Percentiles rank a stretch among this genome's conserved stretches.
Conservation (phyloP, 2,888 invertebrate species). For the Escarpia spicata region DNA sequence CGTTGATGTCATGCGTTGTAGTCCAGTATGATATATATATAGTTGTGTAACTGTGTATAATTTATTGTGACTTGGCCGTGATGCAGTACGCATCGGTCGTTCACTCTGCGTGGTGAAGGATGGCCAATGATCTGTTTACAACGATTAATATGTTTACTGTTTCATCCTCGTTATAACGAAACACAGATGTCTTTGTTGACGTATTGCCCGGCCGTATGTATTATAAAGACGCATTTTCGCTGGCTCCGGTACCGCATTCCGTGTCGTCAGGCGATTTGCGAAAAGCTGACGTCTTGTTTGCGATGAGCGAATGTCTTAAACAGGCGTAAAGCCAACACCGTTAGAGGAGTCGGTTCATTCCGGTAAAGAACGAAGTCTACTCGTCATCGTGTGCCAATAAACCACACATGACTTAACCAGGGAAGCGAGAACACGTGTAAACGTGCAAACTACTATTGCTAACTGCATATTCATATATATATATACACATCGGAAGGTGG, state of each 20-base stretch:
- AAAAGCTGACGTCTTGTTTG: not conserved
- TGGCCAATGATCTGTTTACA: not conserved
- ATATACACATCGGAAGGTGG: not conserved
- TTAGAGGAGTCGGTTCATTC: constrained; percentile 8
- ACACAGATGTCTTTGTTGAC: not conserved
- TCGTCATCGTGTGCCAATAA: not conserved
- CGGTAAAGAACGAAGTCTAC: not conserved
- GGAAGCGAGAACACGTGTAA: not conserved
- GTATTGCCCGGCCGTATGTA: not conserved
- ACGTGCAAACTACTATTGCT: not conserved
- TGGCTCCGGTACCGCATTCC: not conserved
- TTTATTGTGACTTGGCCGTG: not conserved
- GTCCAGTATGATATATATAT: not conserved
- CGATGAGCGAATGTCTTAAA: not conserved
- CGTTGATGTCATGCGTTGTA: not conserved
- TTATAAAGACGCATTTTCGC: not conserved
- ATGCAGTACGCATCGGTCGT: not conserved
- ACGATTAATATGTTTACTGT: not conserved
- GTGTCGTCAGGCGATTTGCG: not conserved
- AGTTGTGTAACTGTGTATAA: not conserved
- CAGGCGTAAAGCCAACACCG: not conserved
- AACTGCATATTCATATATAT: not conserved
- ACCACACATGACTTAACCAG: not conserved
- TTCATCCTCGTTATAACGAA: not conserved
- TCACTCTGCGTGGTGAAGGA: not conserved